Base-by-base conservation (phyloP, 2,113 vertebrate genomes). In the Daphoenositta chrysoptera region DNA sequence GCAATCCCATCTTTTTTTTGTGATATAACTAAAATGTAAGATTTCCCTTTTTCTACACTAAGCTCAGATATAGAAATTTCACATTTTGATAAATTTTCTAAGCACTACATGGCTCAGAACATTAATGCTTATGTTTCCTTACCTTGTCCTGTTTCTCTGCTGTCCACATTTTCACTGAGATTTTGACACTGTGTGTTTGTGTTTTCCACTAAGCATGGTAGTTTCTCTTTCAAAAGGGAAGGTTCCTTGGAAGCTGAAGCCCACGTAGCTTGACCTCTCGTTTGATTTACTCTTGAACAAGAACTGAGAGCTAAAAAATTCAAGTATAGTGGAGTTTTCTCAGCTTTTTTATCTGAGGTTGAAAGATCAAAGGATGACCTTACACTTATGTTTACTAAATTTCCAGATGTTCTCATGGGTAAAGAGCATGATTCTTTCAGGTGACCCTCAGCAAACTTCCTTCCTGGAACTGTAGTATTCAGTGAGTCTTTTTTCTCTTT, bases 351-450 rank as follows among this genome's bases (percentile, higher is more conserved):
- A 97, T 97, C 96, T 89, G 88, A 93, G 93, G 94, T 93, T 87
- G 94, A 86, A 97, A 96, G 97, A 87, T 98, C 97, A 97, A 98
- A 98, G 79, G 97, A 91, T 56, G 97, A 97, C 89, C 95, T 98
- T 97, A 83, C 96, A 85, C 82, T 97, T 94, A 60, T 93, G 50
- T 94, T 98, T 97, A 96, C 94, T 94, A 93, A 96, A 97, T 95
- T 50, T 97, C 88, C 96, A 95, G 91, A 94, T 95, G 89, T 57
- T 93, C 95, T 96, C 94, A 87, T 93, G 90, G 89, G 93, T 95
- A 96, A 97, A 88, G 97, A 96, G 78, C 81, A 93, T 57, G 96
- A 91, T 89, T 98, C 96, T 95, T 97, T 96, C 90, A 95, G 90
- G 93, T 94, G 94, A 92, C 95, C 96, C 95, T 97, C 97, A 93